A percentile compares a stretch with the other conserved stretches of the same genome.
Evolutionary conservation across 1,140 invertebrate species (phyloP).

Genomic region (Drosophila lowei): DNA sequence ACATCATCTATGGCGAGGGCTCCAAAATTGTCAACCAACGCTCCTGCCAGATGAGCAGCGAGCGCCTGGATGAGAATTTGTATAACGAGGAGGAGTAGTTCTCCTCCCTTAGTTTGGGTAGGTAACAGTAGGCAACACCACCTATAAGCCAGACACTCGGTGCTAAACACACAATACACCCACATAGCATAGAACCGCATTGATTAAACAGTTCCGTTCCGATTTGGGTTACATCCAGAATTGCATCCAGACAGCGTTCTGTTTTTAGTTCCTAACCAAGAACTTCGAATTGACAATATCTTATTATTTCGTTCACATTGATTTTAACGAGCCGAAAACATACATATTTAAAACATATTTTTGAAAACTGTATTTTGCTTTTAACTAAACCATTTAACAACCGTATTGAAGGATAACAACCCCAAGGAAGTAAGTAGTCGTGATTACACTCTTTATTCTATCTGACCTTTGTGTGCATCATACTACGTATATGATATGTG

Average conservation of each 20-base stretch:
- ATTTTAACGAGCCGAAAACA: constrained; percentile 40
- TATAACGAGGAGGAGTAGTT: constrained; percentile 66
- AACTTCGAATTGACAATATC: constrained; percentile 29
- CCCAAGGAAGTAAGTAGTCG: constrained; percentile 81
- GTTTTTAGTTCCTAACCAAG: constrained; percentile 37
- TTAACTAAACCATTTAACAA: constrained; percentile 68
- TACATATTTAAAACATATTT: constrained; percentile 48
- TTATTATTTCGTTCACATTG: constrained; percentile 32
- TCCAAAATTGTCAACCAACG: constrained; percentile 67
- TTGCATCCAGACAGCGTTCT: constrained; percentile 18
- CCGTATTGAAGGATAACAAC: constrained; percentile 68
- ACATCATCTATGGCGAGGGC: constrained; percentile 71
- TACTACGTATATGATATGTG: constrained; percentile 14
- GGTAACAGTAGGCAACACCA: constrained; percentile 30
- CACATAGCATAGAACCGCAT: constrained; percentile 3
- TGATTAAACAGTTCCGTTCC: constrained; percentile 9
- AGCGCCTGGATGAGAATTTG: constrained; percentile 68
- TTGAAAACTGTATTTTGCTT: constrained; percentile 68
- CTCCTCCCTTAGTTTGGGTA: constrained; percentile 41
- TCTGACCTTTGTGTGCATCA: too few relatives aligned
- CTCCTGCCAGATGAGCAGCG: constrained; percentile 30
- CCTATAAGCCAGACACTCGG: constrained; percentile 20
- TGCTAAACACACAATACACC: constrained; percentile 13
- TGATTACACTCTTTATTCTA: constrained; percentile 36
- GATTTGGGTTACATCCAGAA: constrained; percentile 10